These are phyloP conservation scores for Mormoops blainvillei DNA, from an alignment of 2,113 vertebrate species.

Conservation along the genomic window DNA sequence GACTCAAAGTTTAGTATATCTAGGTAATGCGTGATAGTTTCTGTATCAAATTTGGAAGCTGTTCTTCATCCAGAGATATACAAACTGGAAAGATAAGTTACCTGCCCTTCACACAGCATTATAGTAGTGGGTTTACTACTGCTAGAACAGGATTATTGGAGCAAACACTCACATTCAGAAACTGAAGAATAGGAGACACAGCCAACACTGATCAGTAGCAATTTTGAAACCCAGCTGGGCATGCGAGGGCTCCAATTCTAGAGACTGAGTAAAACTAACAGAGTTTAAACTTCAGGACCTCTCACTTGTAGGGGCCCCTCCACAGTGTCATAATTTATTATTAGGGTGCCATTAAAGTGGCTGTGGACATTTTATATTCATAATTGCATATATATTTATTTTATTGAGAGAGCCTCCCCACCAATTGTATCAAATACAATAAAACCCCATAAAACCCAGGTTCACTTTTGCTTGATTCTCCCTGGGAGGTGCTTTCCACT, in stretches of 20 bases:
- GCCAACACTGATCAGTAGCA: background rate
- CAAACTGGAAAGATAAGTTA: background rate
- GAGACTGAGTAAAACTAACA: background rate
- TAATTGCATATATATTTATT: background rate
- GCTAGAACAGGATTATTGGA: background rate
- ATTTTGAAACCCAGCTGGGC: background rate
- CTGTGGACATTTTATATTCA: background rate
- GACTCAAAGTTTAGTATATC: background rate
- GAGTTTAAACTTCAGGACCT: background rate
- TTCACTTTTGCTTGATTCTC: background rate
- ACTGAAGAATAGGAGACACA: background rate
- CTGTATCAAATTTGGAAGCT: background rate
- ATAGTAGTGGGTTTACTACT: background rate
- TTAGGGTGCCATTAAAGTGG: background rate
- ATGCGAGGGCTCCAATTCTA: background rate
- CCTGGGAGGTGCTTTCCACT: background rate
- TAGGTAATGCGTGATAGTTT: background rate
- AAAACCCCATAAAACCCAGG: background rate
- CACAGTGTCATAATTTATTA: background rate
- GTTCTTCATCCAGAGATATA: slow-evolving; percentile 15
- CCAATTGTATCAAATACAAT: background rate
- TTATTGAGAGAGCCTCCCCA: background rate
- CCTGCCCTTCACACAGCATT: background rate
- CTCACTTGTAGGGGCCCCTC: background rate
- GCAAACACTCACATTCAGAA: background rate